phyloP scores from a whole-genome alignment of 1,140 invertebrate species.

The Caenorhabditis elegans region DNA sequence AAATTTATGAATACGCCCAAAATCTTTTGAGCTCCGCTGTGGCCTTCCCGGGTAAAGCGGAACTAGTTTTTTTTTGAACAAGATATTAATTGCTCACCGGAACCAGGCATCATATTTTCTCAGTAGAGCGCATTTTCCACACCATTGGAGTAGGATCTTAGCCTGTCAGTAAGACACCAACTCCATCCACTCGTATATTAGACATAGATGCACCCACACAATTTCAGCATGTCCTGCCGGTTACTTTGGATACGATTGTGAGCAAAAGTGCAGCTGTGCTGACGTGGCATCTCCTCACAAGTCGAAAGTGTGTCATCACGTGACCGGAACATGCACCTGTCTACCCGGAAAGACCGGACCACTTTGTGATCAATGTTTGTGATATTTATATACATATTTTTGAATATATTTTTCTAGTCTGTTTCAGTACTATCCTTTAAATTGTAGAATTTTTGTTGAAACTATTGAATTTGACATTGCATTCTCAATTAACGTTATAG shows the following conservation, averaged over 20 bases:
- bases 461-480: too few species aligned
- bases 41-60: too few species aligned
- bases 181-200: neutral
- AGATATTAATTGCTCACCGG: too few species aligned
- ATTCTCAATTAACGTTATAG: conserved; percentile 53
- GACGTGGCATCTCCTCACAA: neutral
- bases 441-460: too few species aligned
- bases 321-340: conserved; percentile 62
- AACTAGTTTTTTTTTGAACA: too few species aligned
- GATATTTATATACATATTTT: neutral
- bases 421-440: too few species aligned
- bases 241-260: conserved; percentile 53
- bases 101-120: too few species aligned
- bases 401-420: neutral
- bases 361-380: conserved; percentile 58
- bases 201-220: neutral
- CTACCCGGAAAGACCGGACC: conserved; percentile 55
- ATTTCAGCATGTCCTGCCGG: conserved; percentile 58
- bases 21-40: too few species aligned
- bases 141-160: conserved; percentile 17
- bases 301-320: conserved; percentile 64
- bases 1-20: too few species aligned
- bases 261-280: conserved; percentile 57
- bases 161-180: conserved; percentile 16
- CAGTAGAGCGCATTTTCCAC: too few species aligned